Base-by-base conservation (phyloP, 2,888 invertebrate species). In the Meiosimyza platycephala region DNA sequence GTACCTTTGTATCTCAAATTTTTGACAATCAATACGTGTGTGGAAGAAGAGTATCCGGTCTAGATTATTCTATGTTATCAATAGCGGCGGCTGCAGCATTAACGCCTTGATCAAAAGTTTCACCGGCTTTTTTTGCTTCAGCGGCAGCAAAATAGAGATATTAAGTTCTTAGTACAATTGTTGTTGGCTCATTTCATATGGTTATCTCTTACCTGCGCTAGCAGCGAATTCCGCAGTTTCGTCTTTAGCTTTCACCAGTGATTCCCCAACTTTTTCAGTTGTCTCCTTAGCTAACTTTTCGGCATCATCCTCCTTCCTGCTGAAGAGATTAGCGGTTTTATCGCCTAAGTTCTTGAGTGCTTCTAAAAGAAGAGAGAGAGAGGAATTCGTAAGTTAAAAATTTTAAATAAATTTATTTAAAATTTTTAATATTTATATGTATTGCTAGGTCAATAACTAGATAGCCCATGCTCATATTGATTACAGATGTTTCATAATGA, bases 301-400 rank as follows among this genome's bases (percentile, higher is more conserved):
- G 0, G 89, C 91, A 81, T 93, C 93, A 82, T 92, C 92, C 90
- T 93, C 93, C 88, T 93, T 93, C 78, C 89, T 90, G 72, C 92
- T 90, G 86, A 93, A 92, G 77, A 93, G 88, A 69, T 91, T 91
- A 76, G 91, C 92, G 33, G 93, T 92, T 88, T 92, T 92, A 85
- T 91, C 91, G 75, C 93, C 92, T 82, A 93, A 89, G 88, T 89
- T 92, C 87, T 91, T 92, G 87, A 93, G 88, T 76, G 92, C 92
- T 77, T 92, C 92, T 92, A 86, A 68, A 84, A 82, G 50, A 22
- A 51, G 54, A 15, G 33, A 48, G 57, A 71, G 62, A 51, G 2
- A 22, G 22, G 15, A 6, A 22, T 22, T 22, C n/a, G n/a, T n/a
- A n/a, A n/a, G n/a, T n/a, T n/a, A n/a, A n/a, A n/a, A n/a, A n/a